These are phyloP conservation scores for Danaus plexippus DNA, from an alignment of 1,140 invertebrate genomes.

Conservation along the genomic window DNA sequence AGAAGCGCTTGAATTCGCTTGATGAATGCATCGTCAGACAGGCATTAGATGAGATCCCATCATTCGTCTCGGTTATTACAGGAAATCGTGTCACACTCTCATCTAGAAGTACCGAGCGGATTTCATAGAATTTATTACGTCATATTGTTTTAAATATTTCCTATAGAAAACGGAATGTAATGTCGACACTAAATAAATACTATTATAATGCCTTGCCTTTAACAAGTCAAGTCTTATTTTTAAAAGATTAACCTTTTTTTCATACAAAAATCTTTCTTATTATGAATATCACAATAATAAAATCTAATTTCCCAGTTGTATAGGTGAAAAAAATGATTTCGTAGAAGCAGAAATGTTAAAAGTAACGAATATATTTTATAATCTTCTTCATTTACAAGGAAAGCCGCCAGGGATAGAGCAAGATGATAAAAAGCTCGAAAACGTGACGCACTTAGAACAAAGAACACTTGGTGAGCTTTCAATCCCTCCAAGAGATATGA, in stretches of 20 bases:
- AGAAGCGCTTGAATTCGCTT: conserved; percentile 21
- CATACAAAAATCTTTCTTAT: too few relatives aligned
- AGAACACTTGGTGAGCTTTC: conserved; percentile 46
- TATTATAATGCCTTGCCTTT: too few relatives aligned
- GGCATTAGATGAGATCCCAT: conserved; percentile 23
- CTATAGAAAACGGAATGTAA: too few relatives aligned
- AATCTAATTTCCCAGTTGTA: too few relatives aligned
- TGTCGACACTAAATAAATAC: too few relatives aligned
- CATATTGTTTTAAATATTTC: too few relatives aligned
- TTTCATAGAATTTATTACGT: conserved; percentile 34
- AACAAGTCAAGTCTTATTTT: too few relatives aligned
- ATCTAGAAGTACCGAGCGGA: conserved; percentile 20
- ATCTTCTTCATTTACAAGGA: conserved; percentile 37
- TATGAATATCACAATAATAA: too few relatives aligned
- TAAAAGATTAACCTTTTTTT: too few relatives aligned
- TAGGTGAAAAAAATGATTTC: too few relatives aligned
- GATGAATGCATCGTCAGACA: conserved; percentile 21
- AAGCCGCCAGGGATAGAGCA: conserved; percentile 22
- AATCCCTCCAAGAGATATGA: conserved; percentile 32
- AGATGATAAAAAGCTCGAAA: conserved; percentile 54
- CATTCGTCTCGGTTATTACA: conserved; percentile 34
- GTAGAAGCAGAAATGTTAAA: too few relatives aligned
- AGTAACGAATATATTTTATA: neutral
- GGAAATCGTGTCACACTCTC: conserved; percentile 41
- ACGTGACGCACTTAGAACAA: conserved; percentile 55